Evolutionary conservation across 2,797 vertebrate genomes (phyloP), one percentile per base, ranked within the genome.

Genomic region (Propithecus perrieri): DNA sequence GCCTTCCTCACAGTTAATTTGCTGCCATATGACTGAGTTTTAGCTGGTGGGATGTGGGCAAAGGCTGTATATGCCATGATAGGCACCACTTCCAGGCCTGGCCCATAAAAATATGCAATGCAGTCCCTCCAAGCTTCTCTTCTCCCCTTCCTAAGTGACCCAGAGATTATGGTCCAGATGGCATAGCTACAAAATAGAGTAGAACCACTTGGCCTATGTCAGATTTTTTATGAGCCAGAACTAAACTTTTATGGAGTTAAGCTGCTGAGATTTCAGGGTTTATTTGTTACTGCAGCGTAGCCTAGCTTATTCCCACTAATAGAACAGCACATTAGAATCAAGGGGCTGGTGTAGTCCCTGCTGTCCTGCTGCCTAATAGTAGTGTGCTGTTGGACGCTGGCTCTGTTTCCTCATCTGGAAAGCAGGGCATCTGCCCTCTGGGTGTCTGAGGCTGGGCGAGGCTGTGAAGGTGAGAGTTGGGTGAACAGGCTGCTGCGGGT

Each of bases 1-100:
- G 20, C 28, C 63, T 94, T 20, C 61, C 12, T 85, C 78, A 43
- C 22, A n/a, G 85, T 65, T 74, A 24, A 57, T 76, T 81, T 83
- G 50, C 12, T 41, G 71, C n/a, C 14, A 0, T 6, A 0, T 74
- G 78, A 35, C 78, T 20, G 65, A 65, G 46, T 12, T 24, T 94
- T 41, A 63, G 89, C 59, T 33, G 22, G 74, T 26, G 17, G 55
- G 48, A 57, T 85, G 69, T 61, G 18, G 33, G 43, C 9, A 12
- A 67, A 76, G 67, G 69, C n/a, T 33, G 5, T 9, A 24, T 22
- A n/a, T 2, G 20, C 7, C 3, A n/a, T 7, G 12, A 14, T 6
- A 15, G 30, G 5, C 10, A 33, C 26, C 14, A 14, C 14, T 30
- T 93, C 59, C 7, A 61, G 59, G 43, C 35, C 63, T 48, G 67